Evolutionary conservation across 30 jellyfish, hydroid and myxozoan species (phyloP), one percentile per base, ranked within the genome.

Genomic region (Aurelia sp.): DNA sequence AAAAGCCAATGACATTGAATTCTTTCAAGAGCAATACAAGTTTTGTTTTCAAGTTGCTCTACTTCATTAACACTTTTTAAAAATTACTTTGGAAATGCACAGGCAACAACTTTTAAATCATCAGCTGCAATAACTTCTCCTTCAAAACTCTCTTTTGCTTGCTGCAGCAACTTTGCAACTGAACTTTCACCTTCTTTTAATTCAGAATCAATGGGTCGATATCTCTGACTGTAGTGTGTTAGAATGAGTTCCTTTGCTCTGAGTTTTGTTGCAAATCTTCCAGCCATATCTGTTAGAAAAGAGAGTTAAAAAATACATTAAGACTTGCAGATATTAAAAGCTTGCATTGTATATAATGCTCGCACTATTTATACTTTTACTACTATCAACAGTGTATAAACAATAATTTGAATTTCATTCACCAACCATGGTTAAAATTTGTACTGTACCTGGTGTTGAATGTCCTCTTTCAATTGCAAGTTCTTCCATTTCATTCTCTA

Each of bases 381-480:
- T 44, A 38, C 3, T 3, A 8, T 8, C 50, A 38, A 44, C 15
- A 8, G 55, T 44, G 55, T 44, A 13, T 44, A 7, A 8, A 44
- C 55, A 44, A 44, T 44, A 8, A 44, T 44, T 44, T 44, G 55
- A 44, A 44, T 8, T 44, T 44, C 13, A 44, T 44, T 44, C 55
- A 9, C 1, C 33, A 27, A 27, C 33, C 9, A 44, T 44, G 55
- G 55, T 44, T 44, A 44, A 44, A 5, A 24, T 18, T 13, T 30
- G 63, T 24, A 24, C 13, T 13, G 13, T 35, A 94, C 99, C 99
- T 86, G 99, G 95, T 30, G 99, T 88, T n/a, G 99, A 94, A 73
- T 94, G 99, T 8, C 99, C 99, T 74, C 91, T 85, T 41, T 84
- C 96, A 6, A 88, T 53, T 21, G 97, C 97, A 51, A 90, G 95